Evolutionary conservation across 2,797 vertebrate species (phyloP).

Genomic region (Phalanger gymnotis): DNA sequence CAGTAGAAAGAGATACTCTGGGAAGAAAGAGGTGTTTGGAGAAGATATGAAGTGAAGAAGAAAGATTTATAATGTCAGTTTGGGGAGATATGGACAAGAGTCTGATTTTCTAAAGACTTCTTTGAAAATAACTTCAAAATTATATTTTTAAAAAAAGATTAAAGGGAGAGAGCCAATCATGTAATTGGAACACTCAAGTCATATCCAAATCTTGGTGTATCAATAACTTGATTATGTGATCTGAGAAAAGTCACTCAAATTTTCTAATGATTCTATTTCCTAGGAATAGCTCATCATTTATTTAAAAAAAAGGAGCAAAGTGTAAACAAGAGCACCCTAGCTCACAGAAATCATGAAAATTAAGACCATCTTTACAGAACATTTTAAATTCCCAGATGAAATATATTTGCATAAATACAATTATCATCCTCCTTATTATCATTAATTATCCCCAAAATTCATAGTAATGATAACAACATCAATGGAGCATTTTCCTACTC

Average conservation of each 20-base stretch:
- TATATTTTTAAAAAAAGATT: slow-evolving; percentile 30
- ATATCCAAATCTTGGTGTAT: slow-evolving; percentile 34
- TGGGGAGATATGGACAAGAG: not conserved
- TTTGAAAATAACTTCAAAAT: slow-evolving; percentile 39
- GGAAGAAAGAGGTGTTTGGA: not conserved
- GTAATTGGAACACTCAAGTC: not conserved
- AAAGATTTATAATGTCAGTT: not conserved
- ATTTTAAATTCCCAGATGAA: not conserved
- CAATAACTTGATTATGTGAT: slow-evolving; percentile 17
- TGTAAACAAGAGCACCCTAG: not conserved
- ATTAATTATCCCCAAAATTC: not conserved
- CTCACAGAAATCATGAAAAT: not conserved
- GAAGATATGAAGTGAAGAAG: not conserved
- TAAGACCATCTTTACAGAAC: slow-evolving; percentile 17
- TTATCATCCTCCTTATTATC: slow-evolving; percentile 9
- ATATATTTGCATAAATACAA: not conserved
- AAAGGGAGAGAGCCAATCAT: slow-evolving; percentile 28
- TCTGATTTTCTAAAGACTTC: not conserved
- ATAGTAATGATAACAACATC: not conserved
- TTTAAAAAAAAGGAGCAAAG: not conserved
- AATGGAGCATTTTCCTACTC: slow-evolving; percentile 22
- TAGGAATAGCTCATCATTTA: not conserved
- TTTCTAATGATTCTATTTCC: slow-evolving; percentile 39
- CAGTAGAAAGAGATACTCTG: not conserved
- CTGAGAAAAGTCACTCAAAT: slow-evolving; percentile 49